Conservation (phyloP, 2,888 invertebrate genomes). For the Ashinkailepas kermadecensis region DNA sequence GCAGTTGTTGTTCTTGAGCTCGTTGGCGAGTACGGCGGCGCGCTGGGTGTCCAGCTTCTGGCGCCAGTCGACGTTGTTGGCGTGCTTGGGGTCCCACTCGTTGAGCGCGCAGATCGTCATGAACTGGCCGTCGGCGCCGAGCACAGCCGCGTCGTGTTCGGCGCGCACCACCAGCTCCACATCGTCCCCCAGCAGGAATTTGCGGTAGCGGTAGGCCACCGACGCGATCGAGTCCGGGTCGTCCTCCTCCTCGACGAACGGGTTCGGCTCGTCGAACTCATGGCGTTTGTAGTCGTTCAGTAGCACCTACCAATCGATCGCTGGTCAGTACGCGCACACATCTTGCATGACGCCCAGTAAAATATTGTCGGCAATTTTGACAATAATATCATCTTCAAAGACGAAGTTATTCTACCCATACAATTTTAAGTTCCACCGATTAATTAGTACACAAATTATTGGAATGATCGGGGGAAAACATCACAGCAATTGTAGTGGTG, state of each 20-base stretch:
- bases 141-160: slow-evolving; percentile 92
- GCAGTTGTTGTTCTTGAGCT: slow-evolving; percentile 97
- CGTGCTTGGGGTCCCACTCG: slow-evolving; percentile 95
- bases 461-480: too few relatives aligned
- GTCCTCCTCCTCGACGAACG: slow-evolving; percentile 85
- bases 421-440: too few relatives aligned
- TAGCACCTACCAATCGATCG: not conserved
- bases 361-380: too few relatives aligned
- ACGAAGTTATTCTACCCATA: too few relatives aligned
- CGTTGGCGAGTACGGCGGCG: slow-evolving; percentile 96
- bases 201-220: slow-evolving; percentile 92
- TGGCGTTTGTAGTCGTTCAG: slow-evolving; percentile 51
- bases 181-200: slow-evolving; percentile 91
- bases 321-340: too few relatives aligned
- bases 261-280: slow-evolving; percentile 85
- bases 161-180: slow-evolving; percentile 86
- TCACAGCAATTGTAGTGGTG: too few relatives aligned
- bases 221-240: slow-evolving; percentile 83
- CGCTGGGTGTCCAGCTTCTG: slow-evolving; percentile 95
- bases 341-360: too few relatives aligned
- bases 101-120: slow-evolving; percentile 85
- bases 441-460: too few relatives aligned
- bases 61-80: slow-evolving; percentile 97
- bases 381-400: too few relatives aligned
- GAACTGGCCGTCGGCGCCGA: slow-evolving; percentile 79